Evolutionary conservation across 2,888 invertebrate species (phyloP), one percentile per base, ranked within the genome.

Genomic region (Macrophya annulata): DNA sequence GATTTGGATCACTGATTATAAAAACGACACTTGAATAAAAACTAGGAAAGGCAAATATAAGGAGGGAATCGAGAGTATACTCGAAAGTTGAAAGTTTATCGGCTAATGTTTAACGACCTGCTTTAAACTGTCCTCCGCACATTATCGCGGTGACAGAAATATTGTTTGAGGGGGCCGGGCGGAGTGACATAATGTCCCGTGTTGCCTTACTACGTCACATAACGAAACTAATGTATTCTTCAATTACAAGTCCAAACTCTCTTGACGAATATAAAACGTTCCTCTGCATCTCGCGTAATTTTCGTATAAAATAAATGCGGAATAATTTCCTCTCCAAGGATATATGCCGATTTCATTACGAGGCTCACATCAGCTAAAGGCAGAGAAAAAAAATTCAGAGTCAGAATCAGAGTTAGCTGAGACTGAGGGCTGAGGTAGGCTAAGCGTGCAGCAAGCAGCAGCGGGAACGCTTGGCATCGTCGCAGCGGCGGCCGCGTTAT

Each of bases 391-490:
- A 25, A 21, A 62, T 12, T 81, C 43, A 15, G 8, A 81, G 9
- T 77, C 55, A 37, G 48, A 59, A 40, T 31, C 21, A n/a, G 17
- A 48, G 25, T 45, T 17, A 55, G 55, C 10, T 17, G 25, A 77
- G 51, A 31, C 21, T 40, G 62, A 62, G 81, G 25, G 12, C 81
- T 43, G 55, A 81, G 81, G 12, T 31, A 10, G 12, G 51, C 81
- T 62, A 43, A 40, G 59, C 81, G 77, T 74, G 43, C 37, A 45
- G 59, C 65, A 76, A 40, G 81, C 81, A 62, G 81, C 59, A 81
- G 81, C 81, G 81, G 81, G 81, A 81, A 81, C 81, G 59, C 81
- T 81, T 81, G 81, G 81, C 81, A 81, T 81, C 81, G 81, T 79
- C 79, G 79, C 79, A 62, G 59, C 81, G 37, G 62, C 59, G 43